Evolutionary conservation across 2,113 vertebrate genomes (phyloP), one percentile per base, ranked within the genome.

Genomic region (Microcebus ravelobensis): DNA sequence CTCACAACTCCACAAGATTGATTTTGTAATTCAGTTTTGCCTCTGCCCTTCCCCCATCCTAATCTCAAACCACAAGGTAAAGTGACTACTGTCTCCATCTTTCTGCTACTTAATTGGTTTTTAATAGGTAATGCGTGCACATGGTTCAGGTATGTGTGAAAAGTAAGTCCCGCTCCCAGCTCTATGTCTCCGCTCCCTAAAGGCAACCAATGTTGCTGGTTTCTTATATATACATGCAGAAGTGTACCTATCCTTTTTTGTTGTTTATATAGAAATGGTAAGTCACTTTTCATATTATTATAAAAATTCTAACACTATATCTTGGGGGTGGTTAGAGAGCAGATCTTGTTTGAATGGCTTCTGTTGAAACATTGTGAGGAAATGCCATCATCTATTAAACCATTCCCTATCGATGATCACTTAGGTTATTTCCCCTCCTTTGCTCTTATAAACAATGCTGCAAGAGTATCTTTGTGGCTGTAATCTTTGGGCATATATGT

Each of bases 21-120:
- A 73, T 96, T 94, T 96, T 17, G 5, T 89, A 95, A 57, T n/a
- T 94, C 29, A 36, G 67, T 67, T 92, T 94, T 67, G 61, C 92
- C 45, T 73, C 74, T 42, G 50, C 50, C 20, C 18, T 1, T 3
- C 17, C 73, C 0, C 2, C 12, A 39, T 27, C 52, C 36, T 79
- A 74, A 90, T 65, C 55, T 96, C 55, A 77, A 90, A 25, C 34
- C n/a, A 15, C 31, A 63, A 70, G 48, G 34, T 52, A 39, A 91
- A 94, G 82, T 2, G 15, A 91, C 63, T 7, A 11, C 39, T 21
- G 39, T 82, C 77, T 63, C 89, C 55, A 55, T 73, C 79, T 48
- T 87, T 94, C 36, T 87, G 63, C 4, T 90, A 5, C 34, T 57
- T 92, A 87, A 67, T 42, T 95, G 85, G 50, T 84, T 87, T 83